Percentiles rank a stretch among this genome's conserved stretches.
These are phyloP conservation scores for Drosophila differens DNA, from an alignment of 2,888 invertebrate species.

Conservation along the genomic window DNA sequence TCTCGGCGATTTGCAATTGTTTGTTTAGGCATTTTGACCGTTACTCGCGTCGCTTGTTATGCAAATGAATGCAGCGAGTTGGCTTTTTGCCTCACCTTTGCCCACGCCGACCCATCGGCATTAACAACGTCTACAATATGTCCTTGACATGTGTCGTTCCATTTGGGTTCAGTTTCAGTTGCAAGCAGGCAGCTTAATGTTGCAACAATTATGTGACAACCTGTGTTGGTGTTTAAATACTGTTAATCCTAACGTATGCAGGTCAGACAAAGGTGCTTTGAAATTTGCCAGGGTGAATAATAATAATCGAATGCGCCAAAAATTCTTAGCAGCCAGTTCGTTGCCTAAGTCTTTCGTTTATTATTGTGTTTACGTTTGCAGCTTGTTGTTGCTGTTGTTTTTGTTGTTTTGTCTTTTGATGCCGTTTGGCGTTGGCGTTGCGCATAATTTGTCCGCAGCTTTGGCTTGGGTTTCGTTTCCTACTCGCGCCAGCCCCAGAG, in stretches of 20 bases:
- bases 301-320: slow-evolving; percentile 32
- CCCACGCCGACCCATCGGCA: slow-evolving; percentile 37
- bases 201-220: slow-evolving; percentile 32
- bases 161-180: neutral
- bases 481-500: slow-evolving; percentile 58
- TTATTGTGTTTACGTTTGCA: slow-evolving; percentile 55
- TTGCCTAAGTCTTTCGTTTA: slow-evolving; percentile 18
- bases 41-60: slow-evolving; percentile 47
- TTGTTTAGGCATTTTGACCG: slow-evolving; percentile 58
- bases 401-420: neutral
- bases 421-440: slow-evolving; percentile 42
- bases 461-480: slow-evolving; percentile 61
- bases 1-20: slow-evolving; percentile 54
- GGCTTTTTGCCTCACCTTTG: slow-evolving; percentile 45
- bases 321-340: slow-evolving; percentile 47
- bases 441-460: slow-evolving; percentile 67
- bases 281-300: slow-evolving; percentile 12
- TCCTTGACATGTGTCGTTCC: slow-evolving; percentile 58
- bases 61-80: slow-evolving; percentile 58
- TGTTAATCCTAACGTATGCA: slow-evolving; percentile 1
- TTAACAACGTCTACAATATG: slow-evolving; percentile 23
- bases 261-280: neutral
- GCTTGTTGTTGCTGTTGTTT: neutral
- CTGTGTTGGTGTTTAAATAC: slow-evolving; percentile 30
- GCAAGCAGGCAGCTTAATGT: slow-evolving; percentile 10